Percentiles rank a stretch among this genome's conserved stretches.
phyloP scores from a whole-genome alignment of 53 echinoderm and acorn worm species.

The Crossaster papposus region DNA sequence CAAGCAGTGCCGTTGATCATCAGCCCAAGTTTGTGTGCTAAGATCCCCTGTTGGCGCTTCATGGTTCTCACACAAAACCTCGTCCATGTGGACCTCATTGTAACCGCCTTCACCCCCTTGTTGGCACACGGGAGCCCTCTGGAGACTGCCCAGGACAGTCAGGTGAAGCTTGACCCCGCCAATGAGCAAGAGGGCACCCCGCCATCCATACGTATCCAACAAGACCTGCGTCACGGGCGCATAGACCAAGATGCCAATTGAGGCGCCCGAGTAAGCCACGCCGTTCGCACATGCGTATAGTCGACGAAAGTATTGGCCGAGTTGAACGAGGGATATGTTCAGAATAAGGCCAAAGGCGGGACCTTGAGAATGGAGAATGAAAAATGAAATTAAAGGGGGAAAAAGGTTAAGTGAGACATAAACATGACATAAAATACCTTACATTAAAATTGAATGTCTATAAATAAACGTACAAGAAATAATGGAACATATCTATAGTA shows the following conservation, averaged over 20 bases:
- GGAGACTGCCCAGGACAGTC: conserved; percentile 22
- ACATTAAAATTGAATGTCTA: not conserved
- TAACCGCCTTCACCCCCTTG: not conserved
- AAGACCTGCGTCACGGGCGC: conserved; percentile 31
- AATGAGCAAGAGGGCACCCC: conserved; percentile 41
- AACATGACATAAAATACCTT: not conserved
- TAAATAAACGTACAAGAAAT: too few species aligned
- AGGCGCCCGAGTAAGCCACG: conserved; percentile 16
- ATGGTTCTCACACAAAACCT: not conserved
- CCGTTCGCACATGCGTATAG: conserved; percentile 50
- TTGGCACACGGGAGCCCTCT: not conserved
- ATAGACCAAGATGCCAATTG: conserved; percentile 28
- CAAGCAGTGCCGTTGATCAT: not conserved
- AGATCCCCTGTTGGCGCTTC: not conserved
- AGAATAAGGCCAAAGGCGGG: conserved; percentile 18
- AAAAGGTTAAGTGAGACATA: not conserved
- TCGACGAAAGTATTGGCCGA: conserved; percentile 9
- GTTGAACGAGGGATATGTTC: conserved; percentile 28
- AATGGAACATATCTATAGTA: too few species aligned
- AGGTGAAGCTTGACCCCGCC: conserved; percentile 40
- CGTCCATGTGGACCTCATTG: not conserved
- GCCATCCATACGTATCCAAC: conserved; percentile 40
- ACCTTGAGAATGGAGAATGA: not conserved
- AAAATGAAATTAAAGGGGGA: not conserved
- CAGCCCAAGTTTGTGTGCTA: not conserved